Percentiles rank a stretch among this genome's conserved stretches.
phyloP scores from a whole-genome alignment of 2,113 vertebrate genomes.

The Piaya cayana region DNA sequence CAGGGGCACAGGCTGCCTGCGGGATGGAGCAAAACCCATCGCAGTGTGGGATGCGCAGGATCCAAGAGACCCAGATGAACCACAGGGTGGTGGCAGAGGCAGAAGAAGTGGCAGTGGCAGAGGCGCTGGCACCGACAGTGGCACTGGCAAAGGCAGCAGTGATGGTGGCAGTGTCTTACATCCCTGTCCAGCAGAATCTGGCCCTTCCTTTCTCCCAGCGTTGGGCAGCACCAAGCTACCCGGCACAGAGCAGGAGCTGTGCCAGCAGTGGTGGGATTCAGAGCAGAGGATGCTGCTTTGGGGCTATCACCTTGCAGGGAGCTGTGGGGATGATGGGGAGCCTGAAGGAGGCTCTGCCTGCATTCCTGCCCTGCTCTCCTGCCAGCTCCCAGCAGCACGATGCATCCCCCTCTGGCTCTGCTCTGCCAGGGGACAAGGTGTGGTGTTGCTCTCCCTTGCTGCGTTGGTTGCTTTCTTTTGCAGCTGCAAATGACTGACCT shows the following conservation, averaged over 20 bases:
- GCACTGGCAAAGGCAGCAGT: not conserved
- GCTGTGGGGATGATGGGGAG: accelerated
- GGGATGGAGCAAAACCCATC: not conserved
- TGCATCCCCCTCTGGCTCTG: accelerated
- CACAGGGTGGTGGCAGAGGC: not conserved
- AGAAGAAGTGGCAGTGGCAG: too few species aligned
- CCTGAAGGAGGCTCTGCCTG: not conserved
- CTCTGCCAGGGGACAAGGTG: accelerated
- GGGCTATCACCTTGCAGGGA: not conserved
- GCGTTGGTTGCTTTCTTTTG: conserved; percentile 71
- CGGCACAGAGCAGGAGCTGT: accelerated
- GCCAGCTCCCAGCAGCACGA: not conserved
- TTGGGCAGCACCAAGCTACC: not conserved
- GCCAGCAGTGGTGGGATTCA: not conserved
- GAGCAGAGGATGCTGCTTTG: not conserved
- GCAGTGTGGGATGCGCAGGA: not conserved
- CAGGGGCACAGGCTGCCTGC: not conserved
- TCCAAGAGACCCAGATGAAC: not conserved
- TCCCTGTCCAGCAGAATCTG: not conserved
- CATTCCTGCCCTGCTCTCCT: not conserved
- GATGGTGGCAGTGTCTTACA: not conserved
- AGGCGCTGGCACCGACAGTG: too few species aligned
- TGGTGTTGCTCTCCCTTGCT: conserved; percentile 37
- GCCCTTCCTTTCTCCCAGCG: not conserved
- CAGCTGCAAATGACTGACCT: conserved; percentile 69